Evolutionary conservation across 2,113 vertebrate genomes (phyloP).

Genomic region (Prolemur simus): DNA sequence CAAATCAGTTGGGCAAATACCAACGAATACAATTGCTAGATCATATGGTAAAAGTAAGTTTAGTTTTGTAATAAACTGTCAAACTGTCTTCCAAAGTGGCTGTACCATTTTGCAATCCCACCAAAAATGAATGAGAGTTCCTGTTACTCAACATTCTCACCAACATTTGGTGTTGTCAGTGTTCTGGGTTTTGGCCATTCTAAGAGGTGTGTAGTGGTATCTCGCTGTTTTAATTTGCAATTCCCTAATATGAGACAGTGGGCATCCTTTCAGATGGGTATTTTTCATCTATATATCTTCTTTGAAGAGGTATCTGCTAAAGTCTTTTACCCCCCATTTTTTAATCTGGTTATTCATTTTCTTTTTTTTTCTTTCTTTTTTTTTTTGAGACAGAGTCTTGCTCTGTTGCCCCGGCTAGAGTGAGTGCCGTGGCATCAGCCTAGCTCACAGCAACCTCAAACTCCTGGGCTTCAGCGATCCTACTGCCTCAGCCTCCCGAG

Average conservation of each 20-base stretch:
- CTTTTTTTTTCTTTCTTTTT: too few species aligned
- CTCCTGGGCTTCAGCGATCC: too few species aligned
- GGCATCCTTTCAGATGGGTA: not conserved
- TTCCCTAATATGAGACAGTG: not conserved
- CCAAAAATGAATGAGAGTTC: not conserved
- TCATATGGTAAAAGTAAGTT: not conserved
- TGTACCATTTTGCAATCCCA: not conserved
- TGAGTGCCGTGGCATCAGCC: too few species aligned
- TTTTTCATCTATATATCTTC: not conserved
- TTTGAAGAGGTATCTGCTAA: not conserved
- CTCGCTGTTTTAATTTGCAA: not conserved
- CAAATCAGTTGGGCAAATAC: not conserved
- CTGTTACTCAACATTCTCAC: not conserved
- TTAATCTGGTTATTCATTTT: not conserved
- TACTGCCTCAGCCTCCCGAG: too few species aligned
- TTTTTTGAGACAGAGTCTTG: too few species aligned
- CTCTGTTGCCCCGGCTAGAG: too few species aligned
- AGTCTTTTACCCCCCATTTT: not conserved
- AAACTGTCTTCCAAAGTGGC: not conserved
- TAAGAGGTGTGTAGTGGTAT: not conserved
- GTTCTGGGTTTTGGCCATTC: not conserved
- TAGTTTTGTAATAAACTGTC: not conserved
- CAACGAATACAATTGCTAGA: not conserved
- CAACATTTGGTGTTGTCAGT: not conserved
- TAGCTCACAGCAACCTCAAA: too few species aligned